These are phyloP conservation scores for Hypsopygia costalis DNA, from an alignment of 2,888 invertebrate species.

Conservation along the genomic window DNA sequence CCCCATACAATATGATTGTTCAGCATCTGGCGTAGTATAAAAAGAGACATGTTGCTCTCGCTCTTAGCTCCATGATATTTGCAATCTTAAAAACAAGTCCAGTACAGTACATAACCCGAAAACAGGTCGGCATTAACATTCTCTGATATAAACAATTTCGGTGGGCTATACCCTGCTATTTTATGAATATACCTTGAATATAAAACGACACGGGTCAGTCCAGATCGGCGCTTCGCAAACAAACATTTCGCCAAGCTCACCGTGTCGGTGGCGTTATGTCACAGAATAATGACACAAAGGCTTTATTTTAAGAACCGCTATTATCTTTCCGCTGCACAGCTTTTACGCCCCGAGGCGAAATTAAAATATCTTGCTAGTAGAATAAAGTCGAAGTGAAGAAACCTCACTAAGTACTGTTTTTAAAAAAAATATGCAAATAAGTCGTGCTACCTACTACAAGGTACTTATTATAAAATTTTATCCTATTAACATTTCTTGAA, in stretches of 20 bases:
- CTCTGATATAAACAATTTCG: slow-evolving; percentile 9
- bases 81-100: no score
- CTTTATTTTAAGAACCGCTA: slow-evolving; percentile 63
- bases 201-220: slow-evolving; percentile 17
- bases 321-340: slow-evolving; percentile 54
- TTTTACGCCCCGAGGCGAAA: slow-evolving; percentile 44
- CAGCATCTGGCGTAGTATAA: no score
- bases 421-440: slow-evolving; percentile 9
- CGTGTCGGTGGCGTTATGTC: slow-evolving; percentile 27
- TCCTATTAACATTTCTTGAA: slow-evolving; percentile 5
- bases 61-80: no score
- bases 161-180: slow-evolving; percentile 7
- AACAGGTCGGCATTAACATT: slow-evolving; percentile 1
- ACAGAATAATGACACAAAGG: slow-evolving; percentile 60
- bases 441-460: slow-evolving; percentile 10
- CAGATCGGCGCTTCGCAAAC: slow-evolving; percentile 24
- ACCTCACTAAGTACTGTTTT: slow-evolving; percentile 9
- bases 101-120: slow-evolving; percentile 1
- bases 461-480: slow-evolving; percentile 11
- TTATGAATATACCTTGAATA: slow-evolving; percentile 7
- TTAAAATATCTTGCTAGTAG: slow-evolving; percentile 49
- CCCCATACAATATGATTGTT: no score
- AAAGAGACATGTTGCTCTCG: no score
- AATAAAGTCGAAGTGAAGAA: slow-evolving; percentile 34
- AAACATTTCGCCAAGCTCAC: slow-evolving; percentile 23